Evolutionary conservation across 2,797 vertebrate species (phyloP).

Genomic region (Lepus townsendii): DNA sequence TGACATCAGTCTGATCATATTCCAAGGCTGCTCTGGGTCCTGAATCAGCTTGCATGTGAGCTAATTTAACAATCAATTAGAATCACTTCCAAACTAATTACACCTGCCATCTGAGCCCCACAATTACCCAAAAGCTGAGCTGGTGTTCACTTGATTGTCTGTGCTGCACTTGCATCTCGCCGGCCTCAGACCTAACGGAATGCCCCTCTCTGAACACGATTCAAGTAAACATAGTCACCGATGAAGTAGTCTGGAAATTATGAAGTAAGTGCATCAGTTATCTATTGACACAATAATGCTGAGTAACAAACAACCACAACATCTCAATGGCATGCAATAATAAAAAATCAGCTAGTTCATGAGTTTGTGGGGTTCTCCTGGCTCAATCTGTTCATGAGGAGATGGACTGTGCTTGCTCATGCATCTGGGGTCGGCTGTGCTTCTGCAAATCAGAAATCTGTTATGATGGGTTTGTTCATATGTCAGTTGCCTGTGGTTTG

Average conservation of each 20-base stretch:
- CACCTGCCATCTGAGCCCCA: slow-evolving; percentile 3
- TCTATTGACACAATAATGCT: not conserved
- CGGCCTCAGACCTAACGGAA: not conserved
- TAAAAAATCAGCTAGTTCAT: not conserved
- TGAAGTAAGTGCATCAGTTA: not conserved
- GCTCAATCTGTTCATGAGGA: not conserved
- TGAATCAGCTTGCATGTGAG: slow-evolving; percentile 39
- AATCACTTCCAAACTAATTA: slow-evolving; percentile 31
- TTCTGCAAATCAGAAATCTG: not conserved
- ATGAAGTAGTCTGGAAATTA: not conserved
- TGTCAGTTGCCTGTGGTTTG: not conserved
- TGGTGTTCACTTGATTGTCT: not conserved
- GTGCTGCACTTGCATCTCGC: not conserved
- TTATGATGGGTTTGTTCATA: not conserved
- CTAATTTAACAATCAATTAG: slow-evolving; percentile 45
- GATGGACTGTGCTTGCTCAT: not conserved
- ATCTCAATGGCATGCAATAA: not conserved
- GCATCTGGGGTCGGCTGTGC: not conserved
- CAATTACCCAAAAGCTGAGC: not conserved
- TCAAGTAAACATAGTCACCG: not conserved
- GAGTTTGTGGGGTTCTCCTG: not conserved
- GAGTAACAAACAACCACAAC: not conserved
- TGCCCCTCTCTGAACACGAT: not conserved
- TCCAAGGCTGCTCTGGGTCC: not conserved
- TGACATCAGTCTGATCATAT: not conserved